phyloP scores from a whole-genome alignment of 2,113 vertebrate genomes.

The Syrrhaptes paradoxus region DNA sequence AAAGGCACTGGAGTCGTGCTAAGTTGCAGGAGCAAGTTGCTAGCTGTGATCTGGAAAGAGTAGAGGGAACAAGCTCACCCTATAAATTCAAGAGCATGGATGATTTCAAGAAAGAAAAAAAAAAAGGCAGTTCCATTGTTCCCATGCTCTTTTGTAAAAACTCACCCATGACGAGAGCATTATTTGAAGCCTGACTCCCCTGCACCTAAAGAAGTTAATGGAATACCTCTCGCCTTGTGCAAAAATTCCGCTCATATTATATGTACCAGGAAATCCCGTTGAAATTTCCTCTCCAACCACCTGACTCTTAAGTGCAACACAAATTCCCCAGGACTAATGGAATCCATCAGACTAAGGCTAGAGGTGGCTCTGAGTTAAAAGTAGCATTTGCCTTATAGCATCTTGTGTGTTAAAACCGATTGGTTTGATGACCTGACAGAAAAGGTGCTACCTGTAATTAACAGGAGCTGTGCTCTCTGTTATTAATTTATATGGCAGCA shows the following conservation, averaged over 20 bases:
- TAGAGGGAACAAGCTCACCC: background rate
- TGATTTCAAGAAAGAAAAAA: background rate
- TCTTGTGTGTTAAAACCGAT: background rate
- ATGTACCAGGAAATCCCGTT: background rate
- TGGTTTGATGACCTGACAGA: background rate
- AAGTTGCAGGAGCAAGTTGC: background rate
- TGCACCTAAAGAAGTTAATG: background rate
- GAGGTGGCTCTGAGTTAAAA: background rate
- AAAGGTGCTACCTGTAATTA: background rate
- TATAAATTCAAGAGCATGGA: background rate
- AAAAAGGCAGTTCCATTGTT: background rate
- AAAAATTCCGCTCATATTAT: background rate
- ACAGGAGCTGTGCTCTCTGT: slow-evolving; percentile 25
- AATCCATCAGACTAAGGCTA: background rate
- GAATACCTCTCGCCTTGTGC: background rate
- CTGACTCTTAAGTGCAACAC: background rate
- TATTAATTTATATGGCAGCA: slow-evolving; percentile 22
- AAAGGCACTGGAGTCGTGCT: background rate
- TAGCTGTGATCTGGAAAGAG: background rate
- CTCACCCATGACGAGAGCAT: background rate
- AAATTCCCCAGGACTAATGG: background rate
- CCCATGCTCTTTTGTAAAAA: background rate
- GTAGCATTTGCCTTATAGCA: background rate
- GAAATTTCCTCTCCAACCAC: background rate
- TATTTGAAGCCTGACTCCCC: background rate